A percentile compares a stretch with the other conserved stretches of the same genome.
Conservation (phyloP, 2,888 invertebrate species). For the Sinodicranocentrus sp. region DNA sequence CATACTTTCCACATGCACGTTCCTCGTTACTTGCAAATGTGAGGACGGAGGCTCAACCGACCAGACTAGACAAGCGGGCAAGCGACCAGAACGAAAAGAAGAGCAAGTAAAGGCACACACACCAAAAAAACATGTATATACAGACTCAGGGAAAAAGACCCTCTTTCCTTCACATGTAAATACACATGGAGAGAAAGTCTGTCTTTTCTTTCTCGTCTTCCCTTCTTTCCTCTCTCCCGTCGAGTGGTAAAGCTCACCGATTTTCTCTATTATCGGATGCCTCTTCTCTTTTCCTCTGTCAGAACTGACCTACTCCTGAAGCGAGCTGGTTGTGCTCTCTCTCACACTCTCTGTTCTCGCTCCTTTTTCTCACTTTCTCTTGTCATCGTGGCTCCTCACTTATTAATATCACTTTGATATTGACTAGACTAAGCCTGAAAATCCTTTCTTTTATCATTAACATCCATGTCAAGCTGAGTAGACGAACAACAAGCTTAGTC, state of each 20-base stretch:
- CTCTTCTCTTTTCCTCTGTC: constrained; percentile 62
- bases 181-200: background rate
- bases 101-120: constrained; percentile 23
- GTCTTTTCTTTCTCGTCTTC: constrained; percentile 14
- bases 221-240: constrained; percentile 43
- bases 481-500: constrained; percentile 1
- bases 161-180: background rate
- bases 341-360: constrained; percentile 43
- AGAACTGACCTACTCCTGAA: constrained; percentile 76
- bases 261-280: constrained; percentile 61
- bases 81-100: constrained; percentile 35
- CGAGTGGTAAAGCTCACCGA: constrained; percentile 16
- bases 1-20: constrained; percentile 35
- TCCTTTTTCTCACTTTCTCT: constrained; percentile 33
- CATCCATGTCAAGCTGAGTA: constrained; percentile 23
- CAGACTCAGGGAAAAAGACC: constrained; percentile 4
- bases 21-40: constrained; percentile 16
- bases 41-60: constrained; percentile 27
- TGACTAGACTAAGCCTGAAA: constrained; percentile 9
- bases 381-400: constrained; percentile 34
- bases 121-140: constrained; percentile 4
- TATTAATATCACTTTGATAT: constrained; percentile 15
- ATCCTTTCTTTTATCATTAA: constrained; percentile 1
- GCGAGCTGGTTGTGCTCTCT: constrained; percentile 72
- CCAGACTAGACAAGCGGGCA: constrained; percentile 51